These are phyloP conservation scores for Tetrao urogallus DNA, from an alignment of 2,113 vertebrate genomes.

Conservation along the genomic window DNA sequence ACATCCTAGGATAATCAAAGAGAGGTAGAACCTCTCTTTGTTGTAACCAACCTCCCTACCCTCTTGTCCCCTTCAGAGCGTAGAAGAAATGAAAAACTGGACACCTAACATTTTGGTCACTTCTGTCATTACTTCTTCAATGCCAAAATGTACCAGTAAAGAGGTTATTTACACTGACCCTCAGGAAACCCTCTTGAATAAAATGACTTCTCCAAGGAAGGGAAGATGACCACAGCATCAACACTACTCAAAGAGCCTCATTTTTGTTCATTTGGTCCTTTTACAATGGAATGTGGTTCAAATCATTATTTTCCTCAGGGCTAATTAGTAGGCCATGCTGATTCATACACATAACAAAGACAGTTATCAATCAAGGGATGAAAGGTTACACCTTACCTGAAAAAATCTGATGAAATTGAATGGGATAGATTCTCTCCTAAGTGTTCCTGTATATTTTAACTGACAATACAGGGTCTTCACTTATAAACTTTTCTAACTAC, in stretches of 20 bases:
- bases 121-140: neutral
- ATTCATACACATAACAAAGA: rapidly evolving
- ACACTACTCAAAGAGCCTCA: neutral
- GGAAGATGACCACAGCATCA: neutral
- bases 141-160: neutral
- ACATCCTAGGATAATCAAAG: neutral
- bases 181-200: neutral
- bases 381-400: neutral
- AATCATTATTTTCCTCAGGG: neutral
- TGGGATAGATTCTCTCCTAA: neutral
- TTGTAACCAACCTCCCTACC: neutral
- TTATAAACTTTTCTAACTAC: neutral
- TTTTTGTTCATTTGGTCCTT: neutral
- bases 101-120: neutral
- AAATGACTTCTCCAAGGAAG: rapidly evolving
- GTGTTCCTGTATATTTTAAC: neutral
- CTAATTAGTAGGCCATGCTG: neutral
- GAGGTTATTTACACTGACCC: neutral
- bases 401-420: neutral
- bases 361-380: neutral
- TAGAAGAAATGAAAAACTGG: neutral
- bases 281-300: neutral
- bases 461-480: neutral
- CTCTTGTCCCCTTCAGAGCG: neutral
- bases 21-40: neutral